phyloP scores from a whole-genome alignment of 2,113 vertebrate genomes.

The Opisthocomus hoazin region DNA sequence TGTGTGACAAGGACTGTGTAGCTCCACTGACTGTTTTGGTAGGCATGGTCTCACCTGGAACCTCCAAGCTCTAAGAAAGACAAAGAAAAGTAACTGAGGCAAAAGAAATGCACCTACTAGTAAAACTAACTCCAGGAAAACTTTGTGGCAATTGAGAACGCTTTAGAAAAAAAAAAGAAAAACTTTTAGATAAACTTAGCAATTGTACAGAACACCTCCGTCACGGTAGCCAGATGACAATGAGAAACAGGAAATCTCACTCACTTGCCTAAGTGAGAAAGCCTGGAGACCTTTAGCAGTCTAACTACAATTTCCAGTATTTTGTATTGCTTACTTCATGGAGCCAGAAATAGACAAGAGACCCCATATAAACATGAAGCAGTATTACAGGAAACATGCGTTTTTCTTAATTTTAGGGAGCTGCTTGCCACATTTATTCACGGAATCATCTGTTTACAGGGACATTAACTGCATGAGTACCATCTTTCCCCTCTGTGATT shows the following conservation, averaged over 20 bases:
- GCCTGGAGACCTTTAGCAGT: not conserved
- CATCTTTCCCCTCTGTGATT: conserved; percentile 35
- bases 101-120: not conserved
- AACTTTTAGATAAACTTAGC: not conserved
- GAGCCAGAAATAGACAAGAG: conserved; percentile 19
- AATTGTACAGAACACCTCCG: not conserved
- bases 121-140: not conserved
- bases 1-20: not conserved
- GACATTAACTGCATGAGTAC: conserved; percentile 28
- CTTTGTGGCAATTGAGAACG: not conserved
- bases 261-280: conserved; percentile 30
- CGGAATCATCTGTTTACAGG: conserved; percentile 49
- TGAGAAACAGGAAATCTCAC: conserved; percentile 52
- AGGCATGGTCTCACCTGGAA: not conserved
- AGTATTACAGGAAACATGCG: conserved; percentile 43
- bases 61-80: not conserved
- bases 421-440: conserved; percentile 45
- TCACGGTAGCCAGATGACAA: not conserved
- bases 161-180: not conserved
- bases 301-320: conserved; percentile 42
- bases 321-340: not conserved
- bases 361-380: conserved; percentile 10
- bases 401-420: conserved; percentile 45
- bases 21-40: not conserved
- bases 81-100: not conserved